A percentile compares a stretch with the other conserved stretches of the same genome.
Conservation (phyloP, 2,888 invertebrate genomes). For the Pharmacophagus antenor region DNA sequence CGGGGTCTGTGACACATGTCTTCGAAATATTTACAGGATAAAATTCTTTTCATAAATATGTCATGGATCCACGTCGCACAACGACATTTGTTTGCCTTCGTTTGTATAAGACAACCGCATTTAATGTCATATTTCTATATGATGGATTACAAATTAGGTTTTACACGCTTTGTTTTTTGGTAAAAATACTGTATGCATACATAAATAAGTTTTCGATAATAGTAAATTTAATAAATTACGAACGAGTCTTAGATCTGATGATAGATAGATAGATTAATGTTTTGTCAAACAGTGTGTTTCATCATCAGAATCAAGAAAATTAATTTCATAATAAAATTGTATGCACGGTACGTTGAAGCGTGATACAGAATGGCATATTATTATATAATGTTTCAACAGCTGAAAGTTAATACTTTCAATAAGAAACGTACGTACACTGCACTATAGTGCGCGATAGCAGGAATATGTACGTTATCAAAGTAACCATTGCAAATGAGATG, state of each 20-base stretch:
- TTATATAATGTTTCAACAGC: not conserved
- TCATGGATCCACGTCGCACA: not conserved
- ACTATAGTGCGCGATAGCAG: constrained; percentile 38
- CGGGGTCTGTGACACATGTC: constrained; percentile 46
- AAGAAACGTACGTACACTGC: constrained; percentile 21
- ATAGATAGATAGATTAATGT: too few species aligned
- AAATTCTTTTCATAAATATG: constrained; percentile 10
- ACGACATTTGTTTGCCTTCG: too few species aligned
- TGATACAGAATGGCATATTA: not conserved
- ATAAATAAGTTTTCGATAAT: too few species aligned
- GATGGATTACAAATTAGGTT: too few species aligned
- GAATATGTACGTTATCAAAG: constrained; percentile 63
- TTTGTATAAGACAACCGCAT: not conserved
- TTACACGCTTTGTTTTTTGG: too few species aligned
- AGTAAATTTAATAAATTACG: too few species aligned
- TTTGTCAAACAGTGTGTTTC: too few species aligned
- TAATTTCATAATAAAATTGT: too few species aligned
- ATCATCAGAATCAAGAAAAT: too few species aligned
- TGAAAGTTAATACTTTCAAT: constrained; percentile 27
- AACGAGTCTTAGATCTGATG: too few species aligned
- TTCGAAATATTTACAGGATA: constrained; percentile 17
- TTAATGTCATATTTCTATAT: not conserved
- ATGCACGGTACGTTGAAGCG: too few species aligned
- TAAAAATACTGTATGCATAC: too few species aligned
- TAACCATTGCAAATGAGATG: constrained; percentile 51